phyloP scores from a whole-genome alignment of 2,888 invertebrate genomes.

The Celastrina argiolus region DNA sequence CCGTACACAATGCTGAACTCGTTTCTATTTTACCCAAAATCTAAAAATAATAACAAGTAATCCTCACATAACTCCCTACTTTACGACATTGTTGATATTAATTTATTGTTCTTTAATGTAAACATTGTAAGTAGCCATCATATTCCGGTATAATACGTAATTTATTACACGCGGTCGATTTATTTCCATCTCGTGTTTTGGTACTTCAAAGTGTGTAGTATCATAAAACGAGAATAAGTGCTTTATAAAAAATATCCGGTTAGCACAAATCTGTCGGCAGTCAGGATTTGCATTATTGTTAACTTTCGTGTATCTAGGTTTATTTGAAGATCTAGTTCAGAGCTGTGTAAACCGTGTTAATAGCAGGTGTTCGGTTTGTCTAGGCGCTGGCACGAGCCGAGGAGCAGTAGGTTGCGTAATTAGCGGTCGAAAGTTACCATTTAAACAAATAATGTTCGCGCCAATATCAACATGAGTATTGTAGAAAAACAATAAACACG shows the following conservation, averaged over 20 bases:
- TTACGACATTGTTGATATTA: slow-evolving; percentile 33
- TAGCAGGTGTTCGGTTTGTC: not conserved
- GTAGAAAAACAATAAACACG: slow-evolving; percentile 71
- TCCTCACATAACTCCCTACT: slow-evolving; percentile 33
- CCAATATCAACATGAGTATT: slow-evolving; percentile 69
- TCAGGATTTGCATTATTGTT: not conserved
- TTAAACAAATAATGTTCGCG: slow-evolving; percentile 70
- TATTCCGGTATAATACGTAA: slow-evolving; percentile 19
- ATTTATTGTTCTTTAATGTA: slow-evolving; percentile 31
- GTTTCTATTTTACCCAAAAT: not conserved
- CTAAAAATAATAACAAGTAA: slow-evolving; percentile 16
- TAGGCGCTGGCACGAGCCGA: slow-evolving; percentile 5
- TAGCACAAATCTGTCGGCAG: not conserved
- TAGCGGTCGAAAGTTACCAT: slow-evolving; percentile 55
- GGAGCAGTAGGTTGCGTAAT: slow-evolving; percentile 48
- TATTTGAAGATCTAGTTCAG: not conserved
- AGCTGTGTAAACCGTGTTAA: not conserved
- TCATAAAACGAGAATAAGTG: slow-evolving; percentile 20
- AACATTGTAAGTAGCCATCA: slow-evolving; percentile 32
- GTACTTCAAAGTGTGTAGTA: slow-evolving; percentile 32
- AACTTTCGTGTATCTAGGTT: not conserved
- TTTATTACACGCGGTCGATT: slow-evolving; percentile 26
- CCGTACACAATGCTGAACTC: no score
- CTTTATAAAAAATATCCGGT: slow-evolving; percentile 3
- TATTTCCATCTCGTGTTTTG: slow-evolving; percentile 33